These are phyloP conservation scores for Stegostoma tigrinum DNA, from an alignment of 2,113 vertebrate genomes.

Conservation along the genomic window DNA sequence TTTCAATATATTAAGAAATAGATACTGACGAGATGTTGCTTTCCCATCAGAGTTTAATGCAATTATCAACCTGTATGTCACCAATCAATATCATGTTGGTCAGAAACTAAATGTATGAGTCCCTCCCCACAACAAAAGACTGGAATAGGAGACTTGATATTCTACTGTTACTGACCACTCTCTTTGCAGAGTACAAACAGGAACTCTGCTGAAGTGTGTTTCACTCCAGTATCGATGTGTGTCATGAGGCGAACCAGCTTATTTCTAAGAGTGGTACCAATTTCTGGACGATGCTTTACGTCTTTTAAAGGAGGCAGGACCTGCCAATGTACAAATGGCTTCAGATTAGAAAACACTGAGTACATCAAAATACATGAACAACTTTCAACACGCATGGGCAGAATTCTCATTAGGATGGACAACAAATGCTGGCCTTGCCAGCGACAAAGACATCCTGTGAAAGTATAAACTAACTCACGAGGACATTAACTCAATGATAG, in stretches of 20 bases:
- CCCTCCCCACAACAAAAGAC: not conserved
- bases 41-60: not conserved
- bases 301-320: slow-evolving; percentile 89
- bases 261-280: slow-evolving; percentile 84
- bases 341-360: not conserved
- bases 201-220: slow-evolving; percentile 91
- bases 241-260: slow-evolving; percentile 96
- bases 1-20: not conserved
- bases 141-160: not conserved
- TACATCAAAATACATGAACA: not conserved
- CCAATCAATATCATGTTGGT: not conserved
- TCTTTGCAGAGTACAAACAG: slow-evolving; percentile 97
- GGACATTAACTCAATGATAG: not conserved
- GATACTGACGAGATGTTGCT: not conserved
- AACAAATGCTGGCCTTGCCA: no score
- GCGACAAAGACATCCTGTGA: no score
- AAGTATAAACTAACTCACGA: no score
- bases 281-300: slow-evolving; percentile 84
- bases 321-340: slow-evolving; percentile 51
- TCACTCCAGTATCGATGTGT: slow-evolving; percentile 86
- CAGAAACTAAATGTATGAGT: not conserved
- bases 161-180: slow-evolving; percentile 64
- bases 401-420: not conserved
- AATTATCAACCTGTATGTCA: not conserved
- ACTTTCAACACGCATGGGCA: not conserved